Evolutionary conservation across 2,888 invertebrate genomes (phyloP).

Genomic region (Campoletis raptor): DNA sequence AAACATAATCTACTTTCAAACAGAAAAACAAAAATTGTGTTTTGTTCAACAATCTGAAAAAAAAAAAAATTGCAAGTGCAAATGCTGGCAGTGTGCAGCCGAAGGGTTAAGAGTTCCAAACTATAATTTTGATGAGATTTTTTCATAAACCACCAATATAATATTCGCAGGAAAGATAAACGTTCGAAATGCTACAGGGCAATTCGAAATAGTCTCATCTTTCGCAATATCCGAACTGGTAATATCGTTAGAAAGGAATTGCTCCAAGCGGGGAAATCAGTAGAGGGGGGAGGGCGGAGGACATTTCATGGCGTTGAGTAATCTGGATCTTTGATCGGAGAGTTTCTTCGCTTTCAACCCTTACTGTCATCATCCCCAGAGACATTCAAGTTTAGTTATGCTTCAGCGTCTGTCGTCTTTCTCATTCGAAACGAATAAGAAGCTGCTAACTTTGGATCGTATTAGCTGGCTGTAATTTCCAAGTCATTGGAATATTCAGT

Average conservation of each 20-base stretch:
- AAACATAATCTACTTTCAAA: too few relatives aligned
- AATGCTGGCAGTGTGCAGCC: too few relatives aligned
- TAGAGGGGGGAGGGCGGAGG: neutral
- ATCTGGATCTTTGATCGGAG: constrained; percentile 59
- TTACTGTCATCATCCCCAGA: constrained; percentile 1
- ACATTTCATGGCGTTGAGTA: constrained; percentile 42
- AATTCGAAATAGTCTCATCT: constrained; percentile 38
- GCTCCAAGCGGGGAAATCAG: neutral
- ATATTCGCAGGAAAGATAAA: neutral
- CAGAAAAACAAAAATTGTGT: too few relatives aligned
- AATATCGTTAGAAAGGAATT: constrained; percentile 60
- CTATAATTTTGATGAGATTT: neutral
- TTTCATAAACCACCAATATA: neutral
- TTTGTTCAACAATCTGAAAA: too few relatives aligned
- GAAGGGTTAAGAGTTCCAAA: neutral
- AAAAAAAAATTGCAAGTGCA: too few relatives aligned
- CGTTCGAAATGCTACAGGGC: neutral
- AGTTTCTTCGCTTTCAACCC: constrained; percentile 28
- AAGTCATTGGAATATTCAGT: constrained; percentile 1
- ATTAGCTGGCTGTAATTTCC: constrained; percentile 36
- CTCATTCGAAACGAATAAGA: constrained; percentile 49
- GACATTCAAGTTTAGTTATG: constrained; percentile 11
- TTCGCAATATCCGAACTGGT: constrained; percentile 58
- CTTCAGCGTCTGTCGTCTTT: constrained; percentile 28
- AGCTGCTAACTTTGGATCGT: constrained; percentile 44